Percentiles rank a stretch among this genome's conserved stretches.
Conservation (phyloP, 2,888 invertebrate genomes). For the Mimumesa dahlbomi region DNA sequence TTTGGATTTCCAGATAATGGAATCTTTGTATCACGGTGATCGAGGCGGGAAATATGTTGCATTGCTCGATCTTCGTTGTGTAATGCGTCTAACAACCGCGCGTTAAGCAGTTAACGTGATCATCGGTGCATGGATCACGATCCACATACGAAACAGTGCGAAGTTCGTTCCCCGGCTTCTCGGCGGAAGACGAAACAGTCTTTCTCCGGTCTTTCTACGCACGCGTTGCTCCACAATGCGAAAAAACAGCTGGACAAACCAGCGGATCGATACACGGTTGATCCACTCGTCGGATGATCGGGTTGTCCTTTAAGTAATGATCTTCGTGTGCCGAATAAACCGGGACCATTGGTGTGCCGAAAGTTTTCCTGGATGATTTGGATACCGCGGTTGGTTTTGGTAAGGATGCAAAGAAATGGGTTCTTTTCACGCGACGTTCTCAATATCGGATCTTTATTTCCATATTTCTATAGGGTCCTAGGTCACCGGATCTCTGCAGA, state of each 20-base stretch:
- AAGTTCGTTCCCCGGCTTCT: conserved; percentile 64
- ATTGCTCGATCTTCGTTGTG: conserved; percentile 51
- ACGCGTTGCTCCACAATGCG: conserved; percentile 7
- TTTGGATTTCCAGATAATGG: no score
- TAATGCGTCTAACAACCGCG: conserved; percentile 60
- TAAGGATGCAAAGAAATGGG: no score
- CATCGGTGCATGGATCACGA: conserved; percentile 78
- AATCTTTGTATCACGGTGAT: no score
- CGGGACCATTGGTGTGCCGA: conserved; percentile 32
- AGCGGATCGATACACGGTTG: not conserved
- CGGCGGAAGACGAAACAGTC: conserved; percentile 29
- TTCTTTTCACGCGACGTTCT: no score
- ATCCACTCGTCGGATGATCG: conserved; percentile 7
- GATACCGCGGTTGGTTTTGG: conserved; percentile 77
- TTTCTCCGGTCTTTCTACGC: conserved; percentile 41
- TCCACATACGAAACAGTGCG: conserved; percentile 81
- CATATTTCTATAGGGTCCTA: no score
- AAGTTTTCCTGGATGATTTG: conserved; percentile 75
- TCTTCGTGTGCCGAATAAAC: conserved; percentile 4
- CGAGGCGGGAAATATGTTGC: not conserved
- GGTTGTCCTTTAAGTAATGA: conserved; percentile 21
- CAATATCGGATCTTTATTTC: no score
- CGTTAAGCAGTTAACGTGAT: conserved; percentile 73
- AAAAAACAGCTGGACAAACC: not conserved
- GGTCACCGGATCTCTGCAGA: no score